phyloP scores from a whole-genome alignment of 1,140 invertebrate species.

The Plectrocnemia conspersa region DNA sequence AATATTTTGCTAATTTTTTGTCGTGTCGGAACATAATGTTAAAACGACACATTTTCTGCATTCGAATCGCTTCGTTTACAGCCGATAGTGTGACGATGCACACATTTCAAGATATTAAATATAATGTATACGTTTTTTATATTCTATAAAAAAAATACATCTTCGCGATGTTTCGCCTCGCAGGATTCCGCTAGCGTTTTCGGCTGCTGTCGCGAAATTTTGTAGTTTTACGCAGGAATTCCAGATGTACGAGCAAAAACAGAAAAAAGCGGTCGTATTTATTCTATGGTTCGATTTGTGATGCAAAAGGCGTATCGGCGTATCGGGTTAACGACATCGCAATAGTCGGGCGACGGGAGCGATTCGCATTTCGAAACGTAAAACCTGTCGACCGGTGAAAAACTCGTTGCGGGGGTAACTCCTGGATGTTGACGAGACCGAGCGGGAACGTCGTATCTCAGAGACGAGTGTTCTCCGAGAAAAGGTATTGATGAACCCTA shows the following conservation, averaged over 20 bases:
- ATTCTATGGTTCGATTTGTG: slow-evolving; percentile 23
- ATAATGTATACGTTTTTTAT: too few relatives aligned
- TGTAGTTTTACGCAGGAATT: slow-evolving; percentile 5
- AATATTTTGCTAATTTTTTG: too few relatives aligned
- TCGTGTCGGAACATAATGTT: too few relatives aligned
- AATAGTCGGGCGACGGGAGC: slow-evolving; percentile 1
- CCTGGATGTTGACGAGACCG: slow-evolving; percentile 11
- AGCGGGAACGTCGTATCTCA: slow-evolving; percentile 20
- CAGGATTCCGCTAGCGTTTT: neutral
- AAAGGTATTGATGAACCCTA: too few relatives aligned
- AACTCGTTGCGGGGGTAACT: slow-evolving; percentile 17
- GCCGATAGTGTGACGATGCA: too few relatives aligned
- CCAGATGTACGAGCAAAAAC: neutral
- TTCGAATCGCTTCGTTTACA: too few relatives aligned
- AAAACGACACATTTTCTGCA: too few relatives aligned
- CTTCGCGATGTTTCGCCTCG: neutral
- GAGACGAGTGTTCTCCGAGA: too few relatives aligned
- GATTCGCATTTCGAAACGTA: slow-evolving; percentile 20
- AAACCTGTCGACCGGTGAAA: slow-evolving; percentile 22
- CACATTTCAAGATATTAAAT: too few relatives aligned
- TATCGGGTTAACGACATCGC: slow-evolving; percentile 20
- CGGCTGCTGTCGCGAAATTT: slow-evolving; percentile 1
- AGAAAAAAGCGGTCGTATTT: slow-evolving; percentile 23
- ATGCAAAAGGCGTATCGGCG: slow-evolving; percentile 23
- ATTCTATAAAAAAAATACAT: too few relatives aligned